Base-by-base conservation (phyloP, 2,113 vertebrate species). In the Galbula dea region DNA sequence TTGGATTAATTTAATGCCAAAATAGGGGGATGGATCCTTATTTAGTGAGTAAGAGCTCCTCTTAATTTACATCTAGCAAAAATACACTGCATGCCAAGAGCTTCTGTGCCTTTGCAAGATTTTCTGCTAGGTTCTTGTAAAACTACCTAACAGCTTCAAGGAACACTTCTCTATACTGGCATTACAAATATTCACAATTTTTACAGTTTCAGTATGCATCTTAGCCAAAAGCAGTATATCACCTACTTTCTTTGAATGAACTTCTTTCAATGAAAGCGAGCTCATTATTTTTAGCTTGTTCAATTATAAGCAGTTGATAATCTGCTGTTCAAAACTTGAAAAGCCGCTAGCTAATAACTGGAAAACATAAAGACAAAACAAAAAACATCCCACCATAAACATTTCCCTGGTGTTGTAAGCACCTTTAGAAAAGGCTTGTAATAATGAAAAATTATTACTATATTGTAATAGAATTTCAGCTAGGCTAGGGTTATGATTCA, bases 201-300 rank as follows among this genome's bases (percentile, higher is more conserved):
- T 37, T 51, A 83, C 37, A 54, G 61, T 41, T 89, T 86, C 7
- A 3, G 23, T 32, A 61, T 30, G 9, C 13, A 12, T 41, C 69
- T 88, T 71, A 30, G 49, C 68, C 83, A 91, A 95, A 93, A 67
- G 55, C 66, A 75, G 63, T 77, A 32, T 19, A 96, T 83, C 88
- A 55, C 48, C 73, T 54, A 37, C 66, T 94, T 88, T 54, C 90
- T 66, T 78, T 89, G 67, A 88, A 88, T 73, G 39, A 90, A 79
- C 18, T 43, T 95, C 72, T 49, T 95, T 80, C 86, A 57, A 12
- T 37, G 68, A 66, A 95, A 94, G 58, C 2, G 10, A 95, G 83
- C 34, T 94, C 49, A 73, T 86, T 93, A 78, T 75, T 95, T 97
- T 93, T 76, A 92, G 87, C 57, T 88, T 86, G n/a, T 93, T 58